phyloP scores from a whole-genome alignment of 1,140 invertebrate genomes.

The Lithobius niger region DNA sequence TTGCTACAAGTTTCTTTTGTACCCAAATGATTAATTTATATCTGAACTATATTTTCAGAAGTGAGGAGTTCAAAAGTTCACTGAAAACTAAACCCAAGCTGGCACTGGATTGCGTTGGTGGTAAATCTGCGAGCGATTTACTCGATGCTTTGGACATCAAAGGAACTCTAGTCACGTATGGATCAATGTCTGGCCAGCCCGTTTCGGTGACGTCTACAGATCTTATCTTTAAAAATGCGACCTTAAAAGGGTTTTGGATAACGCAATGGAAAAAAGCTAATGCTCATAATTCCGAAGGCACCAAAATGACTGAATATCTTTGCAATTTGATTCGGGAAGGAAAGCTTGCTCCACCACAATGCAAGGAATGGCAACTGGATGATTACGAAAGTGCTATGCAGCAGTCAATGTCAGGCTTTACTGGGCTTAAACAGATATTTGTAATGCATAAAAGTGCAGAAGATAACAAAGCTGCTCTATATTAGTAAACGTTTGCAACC shows the following conservation, averaged over 20 bases:
- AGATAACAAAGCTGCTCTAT: too few species aligned
- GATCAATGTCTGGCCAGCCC: constrained; percentile 90
- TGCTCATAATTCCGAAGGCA: constrained; percentile 21
- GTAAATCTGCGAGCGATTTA: constrained; percentile 71
- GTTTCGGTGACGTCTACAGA: constrained; percentile 63
- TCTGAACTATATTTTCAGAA: too few species aligned
- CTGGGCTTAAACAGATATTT: too few species aligned
- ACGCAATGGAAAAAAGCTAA: constrained; percentile 56
- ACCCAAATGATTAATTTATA: too few species aligned
- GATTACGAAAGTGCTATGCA: constrained; percentile 59
- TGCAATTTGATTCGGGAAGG: constrained; percentile 50
- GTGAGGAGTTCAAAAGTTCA: too few species aligned
- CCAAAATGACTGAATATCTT: constrained; percentile 44
- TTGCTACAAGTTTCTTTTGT: too few species aligned
- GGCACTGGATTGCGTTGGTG: constrained; percentile 90
- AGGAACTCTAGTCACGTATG: constrained; percentile 88
- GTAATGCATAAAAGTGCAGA: too few species aligned
- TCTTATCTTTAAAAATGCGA: constrained; percentile 86
- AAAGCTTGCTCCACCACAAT: constrained; percentile 54
- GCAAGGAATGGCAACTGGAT: constrained; percentile 54
- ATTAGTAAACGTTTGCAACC: too few species aligned
- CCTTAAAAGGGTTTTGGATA: constrained; percentile 91
- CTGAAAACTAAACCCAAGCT: too few species aligned
- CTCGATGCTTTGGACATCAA: constrained; percentile 53
- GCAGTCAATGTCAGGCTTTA: constrained; percentile 51